Base-by-base conservation (phyloP, 2,113 vertebrate genomes). In the Sylvia atricapilla region DNA sequence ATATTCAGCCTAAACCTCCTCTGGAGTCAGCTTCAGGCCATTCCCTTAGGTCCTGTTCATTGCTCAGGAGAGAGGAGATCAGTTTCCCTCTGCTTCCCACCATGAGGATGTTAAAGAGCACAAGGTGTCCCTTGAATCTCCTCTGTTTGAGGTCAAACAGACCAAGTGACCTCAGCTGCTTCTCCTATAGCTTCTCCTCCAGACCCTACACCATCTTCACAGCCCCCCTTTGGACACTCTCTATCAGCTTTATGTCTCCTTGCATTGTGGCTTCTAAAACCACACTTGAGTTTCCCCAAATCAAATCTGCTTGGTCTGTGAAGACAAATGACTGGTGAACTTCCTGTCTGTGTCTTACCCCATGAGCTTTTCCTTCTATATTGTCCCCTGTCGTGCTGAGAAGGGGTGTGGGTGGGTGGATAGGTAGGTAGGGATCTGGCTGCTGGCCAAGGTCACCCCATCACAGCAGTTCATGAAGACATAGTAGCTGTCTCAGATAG, bases 281-380 rank as follows among this genome's bases (percentile, higher is more conserved):
- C 0, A 1, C 20, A 53, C 19, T 14, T 9, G 5, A 15, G 1
- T 24, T 70, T 16, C 19, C 16, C 2, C 10, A 11, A 19, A 11
- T 25, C 5, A 9, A 49, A 18, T 28, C 33, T 12, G 1, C 46
- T 86, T 67, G 37, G 12, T 13, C 17, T 52, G 13, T 31, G 5
- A 39, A 4, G 5, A 21, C 15, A 66, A 53, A 9, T 14, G 6
- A 2, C 24, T n/a, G 49, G 4, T 23, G 18, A 63, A 37, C 1
- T 59, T 30, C 30, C 10, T 58, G 5, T 4, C 60, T 30, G 0
- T 11, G 16, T 24, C 24, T 43, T 47, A 44, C n/a, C 13, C 30
- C 6, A 4, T 0, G 13, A 75, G 14, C 3, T 69, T 86, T 73
- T 49, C 5, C 10, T 66, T 19, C 46, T 46, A 0, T 20, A 30